These are phyloP conservation scores for Speoplatyrhinus poulsoni DNA, from an alignment of 2,113 vertebrate genomes.

Conservation along the genomic window DNA sequence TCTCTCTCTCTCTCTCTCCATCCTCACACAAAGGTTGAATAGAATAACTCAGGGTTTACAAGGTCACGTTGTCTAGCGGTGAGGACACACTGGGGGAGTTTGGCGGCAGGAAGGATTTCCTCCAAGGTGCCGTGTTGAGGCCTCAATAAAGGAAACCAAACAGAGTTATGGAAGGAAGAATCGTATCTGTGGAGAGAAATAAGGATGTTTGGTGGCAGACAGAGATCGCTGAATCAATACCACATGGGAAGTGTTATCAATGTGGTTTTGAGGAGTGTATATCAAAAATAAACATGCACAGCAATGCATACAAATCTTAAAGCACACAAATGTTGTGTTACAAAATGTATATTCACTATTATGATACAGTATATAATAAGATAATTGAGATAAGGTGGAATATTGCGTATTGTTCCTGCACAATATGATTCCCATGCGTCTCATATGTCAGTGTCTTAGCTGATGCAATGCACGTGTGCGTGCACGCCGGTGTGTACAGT, in stretches of 20 bases:
- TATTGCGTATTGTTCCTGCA: conserved; percentile 3
- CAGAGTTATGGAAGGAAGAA: conserved; percentile 59
- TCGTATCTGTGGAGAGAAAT: conserved; percentile 47
- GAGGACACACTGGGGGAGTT: conserved; percentile 67
- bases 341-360: neutral
- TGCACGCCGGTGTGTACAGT: neutral
- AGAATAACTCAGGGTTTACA: conserved; percentile 81
- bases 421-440: conserved; percentile 1
- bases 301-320: neutral
- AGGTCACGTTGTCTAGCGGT: conserved; percentile 75
- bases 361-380: too few species aligned
- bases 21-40: conserved; percentile 66
- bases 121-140: conserved; percentile 65
- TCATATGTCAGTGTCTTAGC: neutral
- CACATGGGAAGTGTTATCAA: conserved; percentile 40
- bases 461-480: neutral
- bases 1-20: conserved; percentile 34
- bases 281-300: conserved; percentile 14
- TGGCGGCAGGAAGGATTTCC: conserved; percentile 63
- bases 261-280: conserved; percentile 12
- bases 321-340: neutral
- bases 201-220: conserved; percentile 53
- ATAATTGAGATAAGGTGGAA: neutral
- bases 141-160: conserved; percentile 59
- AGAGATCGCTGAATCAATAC: conserved; percentile 37